Percentiles rank a stretch among this genome's conserved stretches.
Conservation (phyloP, 2,888 invertebrate species). For the Himalopsyche japonica region DNA sequence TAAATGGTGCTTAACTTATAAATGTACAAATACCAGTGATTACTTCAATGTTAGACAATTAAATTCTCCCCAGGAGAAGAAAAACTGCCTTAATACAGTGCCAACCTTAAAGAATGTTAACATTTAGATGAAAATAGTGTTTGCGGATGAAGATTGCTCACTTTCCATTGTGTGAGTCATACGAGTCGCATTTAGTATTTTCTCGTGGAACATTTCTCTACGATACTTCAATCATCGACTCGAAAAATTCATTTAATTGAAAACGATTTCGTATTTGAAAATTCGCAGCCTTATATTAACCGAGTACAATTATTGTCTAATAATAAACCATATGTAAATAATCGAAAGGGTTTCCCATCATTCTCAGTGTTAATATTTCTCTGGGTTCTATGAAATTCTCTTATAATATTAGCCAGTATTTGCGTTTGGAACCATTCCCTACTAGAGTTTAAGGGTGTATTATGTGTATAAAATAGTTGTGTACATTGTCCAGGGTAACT, state of each 20-base stretch:
- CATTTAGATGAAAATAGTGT: constrained; percentile 1
- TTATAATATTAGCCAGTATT: constrained; percentile 18
- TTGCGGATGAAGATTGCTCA: not conserved
- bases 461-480: constrained; percentile 23
- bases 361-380: constrained; percentile 1
- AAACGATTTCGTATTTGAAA: not conserved
- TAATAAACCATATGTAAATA: not conserved
- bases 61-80: constrained; percentile 12
- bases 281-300: not conserved
- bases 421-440: constrained; percentile 33
- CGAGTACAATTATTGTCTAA: not conserved
- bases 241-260: not conserved
- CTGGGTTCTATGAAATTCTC: not conserved
- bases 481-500: constrained; percentile 21
- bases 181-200: not conserved
- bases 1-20: constrained; percentile 22
- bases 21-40: constrained; percentile 36
- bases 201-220: too few species aligned
- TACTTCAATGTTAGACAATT: constrained; percentile 6
- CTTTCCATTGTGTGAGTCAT: not conserved
- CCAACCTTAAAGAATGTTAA: constrained; percentile 17
- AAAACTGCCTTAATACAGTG: constrained; percentile 26
- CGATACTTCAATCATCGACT: not conserved
- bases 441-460: constrained; percentile 15
- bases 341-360: not conserved